These are phyloP conservation scores for Hetaerina americana DNA, from an alignment of 1,140 invertebrate genomes.

Conservation along the genomic window DNA sequence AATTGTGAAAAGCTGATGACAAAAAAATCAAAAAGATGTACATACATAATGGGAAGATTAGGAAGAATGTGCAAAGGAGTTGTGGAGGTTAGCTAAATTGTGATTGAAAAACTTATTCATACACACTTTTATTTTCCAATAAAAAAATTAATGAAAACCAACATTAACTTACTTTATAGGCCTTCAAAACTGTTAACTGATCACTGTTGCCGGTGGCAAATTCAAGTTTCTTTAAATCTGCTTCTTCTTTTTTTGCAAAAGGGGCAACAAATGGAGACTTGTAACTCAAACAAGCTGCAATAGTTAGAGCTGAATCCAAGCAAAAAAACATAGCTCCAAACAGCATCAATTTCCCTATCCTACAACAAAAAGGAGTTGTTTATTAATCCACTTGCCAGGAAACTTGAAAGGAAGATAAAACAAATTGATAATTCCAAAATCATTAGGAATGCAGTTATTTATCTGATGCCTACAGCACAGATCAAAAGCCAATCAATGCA, in stretches of 20 bases:
- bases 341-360: slow-evolving; percentile 79
- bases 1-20: too few relatives aligned
- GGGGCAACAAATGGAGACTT: slow-evolving; percentile 70
- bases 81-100: too few relatives aligned
- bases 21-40: too few relatives aligned
- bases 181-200: slow-evolving; percentile 64
- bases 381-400: neutral
- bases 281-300: slow-evolving; percentile 77
- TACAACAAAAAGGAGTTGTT: slow-evolving; percentile 22
- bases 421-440: too few relatives aligned
- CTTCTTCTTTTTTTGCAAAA: slow-evolving; percentile 56
- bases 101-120: too few relatives aligned
- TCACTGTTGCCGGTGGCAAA: slow-evolving; percentile 64
- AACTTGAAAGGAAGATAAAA: too few relatives aligned
- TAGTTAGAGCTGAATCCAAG: slow-evolving; percentile 83
- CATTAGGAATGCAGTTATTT: too few relatives aligned
- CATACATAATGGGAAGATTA: too few relatives aligned
- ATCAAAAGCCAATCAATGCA: neutral
- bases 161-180: slow-evolving; percentile 46
- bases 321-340: slow-evolving; percentile 87
- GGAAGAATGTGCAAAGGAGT: too few relatives aligned
- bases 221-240: slow-evolving; percentile 53
- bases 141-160: neutral
- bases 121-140: slow-evolving; percentile 2
- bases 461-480: too few relatives aligned